Base-by-base conservation (phyloP, 30 jellyfish, hydroid and myxozoan species). In the Cassiopea andromeda region DNA sequence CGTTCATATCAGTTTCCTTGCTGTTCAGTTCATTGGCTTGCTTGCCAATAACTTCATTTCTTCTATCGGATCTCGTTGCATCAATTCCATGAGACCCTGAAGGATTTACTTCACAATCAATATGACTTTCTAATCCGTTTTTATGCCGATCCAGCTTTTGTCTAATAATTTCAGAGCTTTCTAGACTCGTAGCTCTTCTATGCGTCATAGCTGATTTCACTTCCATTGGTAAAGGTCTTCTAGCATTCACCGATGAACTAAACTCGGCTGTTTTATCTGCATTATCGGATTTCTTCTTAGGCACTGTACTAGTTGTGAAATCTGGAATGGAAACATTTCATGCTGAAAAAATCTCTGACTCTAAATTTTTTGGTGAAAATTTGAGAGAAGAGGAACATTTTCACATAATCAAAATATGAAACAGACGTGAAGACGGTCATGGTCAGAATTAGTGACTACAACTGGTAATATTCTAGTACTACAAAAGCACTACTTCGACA, bases 181-280 rank as follows among this genome's bases (percentile, higher is more conserved):
- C 93, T 44, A 86, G 60, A 44, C 93, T 86, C 9, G 89, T 86
- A 38, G 93, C 93, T 48, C 93, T 61, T 48, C 93, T 71, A 58
- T 86, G 93, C 3, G 93, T 47, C 87, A 75, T 80, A 13, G 60
- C 12, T 59, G 54, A 60, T 7, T 38, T 77, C 46, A 17, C 48
- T 18, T 45, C 85, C 38, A 69, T 58, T 46, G 61, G 84, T 2
- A 44, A 16, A 45, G 69, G 27, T 75, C 49, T 15, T 46, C 27
- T 14, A 16, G 2, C 27, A 6, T 75, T 48, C 7, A 77, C 59
- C 3, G 86, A 54, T 48, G 48, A 48, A 2, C 74, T 75, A 48
- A 1, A 48, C 7, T 77, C 86, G 12, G 64, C 64, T 54, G 12
- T 10, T 54, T 54, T 54, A 3, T 54, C 64, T 10, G 64, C 12